Base-by-base conservation (phyloP, 2,888 invertebrate species). In the Hetaerina titia region DNA sequence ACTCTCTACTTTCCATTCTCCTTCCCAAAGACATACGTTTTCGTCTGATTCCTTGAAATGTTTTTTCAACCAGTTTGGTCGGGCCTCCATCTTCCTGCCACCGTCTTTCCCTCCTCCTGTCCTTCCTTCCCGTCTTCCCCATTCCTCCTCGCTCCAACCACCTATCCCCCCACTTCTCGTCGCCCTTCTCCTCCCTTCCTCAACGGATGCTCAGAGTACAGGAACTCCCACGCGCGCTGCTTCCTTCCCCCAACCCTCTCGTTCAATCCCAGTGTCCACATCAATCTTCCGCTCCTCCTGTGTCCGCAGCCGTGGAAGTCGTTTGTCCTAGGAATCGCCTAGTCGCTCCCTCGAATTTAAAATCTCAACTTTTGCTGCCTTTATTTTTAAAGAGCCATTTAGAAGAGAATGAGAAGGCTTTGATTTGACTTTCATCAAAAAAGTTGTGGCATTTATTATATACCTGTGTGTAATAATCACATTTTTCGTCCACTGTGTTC, bases 321-420 rank as follows among this genome's bases (percentile, higher is more conserved):
- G 92, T 92, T 92, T 92, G 92, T 92, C 92, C 92, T 92, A 92
- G 92, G 92, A 92, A 92, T 92, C 92, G 92, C 92, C 92, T 92
- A 92, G 92, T 69, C 69, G 45, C 92, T 90, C 64, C 9, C 90
- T 60, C 63, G 25, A 81, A 81, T 81, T 81, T 81, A 25, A 81
- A 81, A 81, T 81, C 81, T 81, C 81, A 81, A 81, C 81, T 81
- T 81, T 81, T 31, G 11, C 31, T 22, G 69, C 17, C 7, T 31
- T 81, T 81, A 45, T 81, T 81, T 81, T 81, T 31, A 31, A 31
- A 81, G 81, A 81, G 81, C 25, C 15, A 31, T 81, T 81, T 81
- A 31, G 81, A 13, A 81, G 25, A 22, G 81, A 31, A 60, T 60
- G 60, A 81, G 45, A 45, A 45, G 81, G 31, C 31, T 81, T 11